Conservation (phyloP, 2,113 vertebrate species). For the Hypomesus transpacificus region DNA sequence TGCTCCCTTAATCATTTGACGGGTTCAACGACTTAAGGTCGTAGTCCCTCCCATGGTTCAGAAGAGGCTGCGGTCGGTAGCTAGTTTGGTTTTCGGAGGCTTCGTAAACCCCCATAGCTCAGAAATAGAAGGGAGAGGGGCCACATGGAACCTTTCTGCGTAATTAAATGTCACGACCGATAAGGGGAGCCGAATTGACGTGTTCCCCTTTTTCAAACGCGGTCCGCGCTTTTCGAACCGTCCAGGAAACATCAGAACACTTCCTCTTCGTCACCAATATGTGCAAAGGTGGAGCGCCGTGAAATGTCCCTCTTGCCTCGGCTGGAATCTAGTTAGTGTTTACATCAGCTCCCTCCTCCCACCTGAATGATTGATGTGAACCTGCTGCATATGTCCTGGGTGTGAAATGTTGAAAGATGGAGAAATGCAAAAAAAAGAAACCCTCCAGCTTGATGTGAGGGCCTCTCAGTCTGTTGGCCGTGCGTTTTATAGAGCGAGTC, state of each 20-base stretch:
- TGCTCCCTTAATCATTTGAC: too few relatives aligned
- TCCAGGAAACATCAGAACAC: neutral
- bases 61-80: slow-evolving; percentile 12
- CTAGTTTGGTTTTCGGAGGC: slow-evolving; percentile 1
- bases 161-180: slow-evolving; percentile 43
- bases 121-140: slow-evolving; percentile 11
- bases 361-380: slow-evolving; percentile 43
- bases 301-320: slow-evolving; percentile 34
- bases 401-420: slow-evolving; percentile 20
- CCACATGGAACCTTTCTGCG: slow-evolving; percentile 42
- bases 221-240: neutral
- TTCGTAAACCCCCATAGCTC: neutral
- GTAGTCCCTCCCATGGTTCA: neutral
- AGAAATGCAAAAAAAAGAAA: too few relatives aligned
- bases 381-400: slow-evolving; percentile 11
- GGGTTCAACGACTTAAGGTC: neutral
- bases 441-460: slow-evolving; percentile 25
- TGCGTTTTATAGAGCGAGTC: neutral
- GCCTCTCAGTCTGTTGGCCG: slow-evolving; percentile 1
- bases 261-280: slow-evolving; percentile 26
- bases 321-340: slow-evolving; percentile 39
- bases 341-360: slow-evolving; percentile 42
- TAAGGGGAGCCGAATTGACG: slow-evolving; percentile 27
- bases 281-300: slow-evolving; percentile 20
- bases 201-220: slow-evolving; percentile 15